Base-by-base conservation (phyloP, 2,888 invertebrate species). In the Coecobrya sp. region DNA sequence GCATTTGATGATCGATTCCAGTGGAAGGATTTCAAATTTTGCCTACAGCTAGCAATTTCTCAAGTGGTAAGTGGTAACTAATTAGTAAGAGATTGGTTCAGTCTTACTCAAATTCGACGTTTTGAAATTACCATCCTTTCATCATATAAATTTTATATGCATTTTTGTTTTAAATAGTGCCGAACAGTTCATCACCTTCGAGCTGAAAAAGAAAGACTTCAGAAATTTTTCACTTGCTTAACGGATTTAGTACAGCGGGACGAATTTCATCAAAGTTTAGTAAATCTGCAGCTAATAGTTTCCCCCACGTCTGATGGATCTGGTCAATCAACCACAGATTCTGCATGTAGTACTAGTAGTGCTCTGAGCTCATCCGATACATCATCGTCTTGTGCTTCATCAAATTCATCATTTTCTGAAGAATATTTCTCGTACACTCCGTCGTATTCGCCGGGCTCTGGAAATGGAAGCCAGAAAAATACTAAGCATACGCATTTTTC, bases 1-100 rank as follows among this genome's bases (percentile, higher is more conserved):
- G 97, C 97, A 22, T 96, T 97, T 93, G 97, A 97, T 95, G 97
- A 97, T 93, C 96, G 97, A 95, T 95, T 97, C 87, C 97, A 97
- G 92, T 97, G 97, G 96, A 96, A 96, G 89, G 97, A 97, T 94
- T 97, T 97, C 95, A 97, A 97, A 95, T 97, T 97, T 95, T 97
- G 96, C 95, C 96, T 97, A 94, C 97, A 97, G 95, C 96, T 97
- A 70, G 97, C 96, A 36, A 97, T 97, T 30, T 97, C 97, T 93
- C 97, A 97, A 96, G 97, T 97, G 95, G 97, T 97, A 96, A 96
- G 2, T 36, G 7, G 36, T 7, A 36, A 36, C 7, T 36, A 36
- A n/a, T n/a, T n/a, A n/a, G n/a, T n/a, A n/a, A n/a, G n/a, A n/a
- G n/a, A n/a, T n/a, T n/a, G n/a, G n/a, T n/a, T n/a, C n/a, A n/a